These are phyloP conservation scores for Neolamprologus sp. DNA, from an alignment of 2,113 vertebrate genomes.

Conservation along the genomic window DNA sequence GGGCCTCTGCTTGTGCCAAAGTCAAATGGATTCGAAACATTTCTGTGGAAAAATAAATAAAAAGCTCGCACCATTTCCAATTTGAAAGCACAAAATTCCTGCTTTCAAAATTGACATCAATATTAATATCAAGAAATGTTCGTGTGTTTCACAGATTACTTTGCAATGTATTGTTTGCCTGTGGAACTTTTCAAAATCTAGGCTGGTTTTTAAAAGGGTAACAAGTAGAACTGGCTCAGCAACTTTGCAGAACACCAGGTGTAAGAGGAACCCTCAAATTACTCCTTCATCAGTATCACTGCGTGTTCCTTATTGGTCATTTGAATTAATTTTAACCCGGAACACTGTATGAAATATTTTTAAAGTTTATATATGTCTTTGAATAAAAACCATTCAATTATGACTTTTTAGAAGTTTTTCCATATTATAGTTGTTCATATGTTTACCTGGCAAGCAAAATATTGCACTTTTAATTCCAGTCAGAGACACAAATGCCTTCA, in stretches of 20 bases:
- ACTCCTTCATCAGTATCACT: neutral
- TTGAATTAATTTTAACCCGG: rapidly evolving
- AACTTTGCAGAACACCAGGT: neutral
- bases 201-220: neutral
- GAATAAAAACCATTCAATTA: neutral
- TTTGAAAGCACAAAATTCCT: no score
- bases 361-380: neutral
- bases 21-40: neutral
- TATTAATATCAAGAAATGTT: neutral
- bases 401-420: neutral
- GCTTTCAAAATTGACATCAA: no score
- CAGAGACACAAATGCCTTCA: neutral
- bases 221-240: neutral
- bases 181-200: neutral
- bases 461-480: neutral
- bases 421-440: neutral
- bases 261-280: neutral
- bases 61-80: neutral
- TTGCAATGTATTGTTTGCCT: neutral
- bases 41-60: neutral
- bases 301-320: neutral
- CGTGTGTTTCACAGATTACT: neutral
- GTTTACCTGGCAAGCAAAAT: neutral
- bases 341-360: neutral
- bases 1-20: neutral